Evolutionary conservation across 2,113 vertebrate species (phyloP), one percentile per base, ranked within the genome.

Genomic region (Pyxicephalus adspersus): DNA sequence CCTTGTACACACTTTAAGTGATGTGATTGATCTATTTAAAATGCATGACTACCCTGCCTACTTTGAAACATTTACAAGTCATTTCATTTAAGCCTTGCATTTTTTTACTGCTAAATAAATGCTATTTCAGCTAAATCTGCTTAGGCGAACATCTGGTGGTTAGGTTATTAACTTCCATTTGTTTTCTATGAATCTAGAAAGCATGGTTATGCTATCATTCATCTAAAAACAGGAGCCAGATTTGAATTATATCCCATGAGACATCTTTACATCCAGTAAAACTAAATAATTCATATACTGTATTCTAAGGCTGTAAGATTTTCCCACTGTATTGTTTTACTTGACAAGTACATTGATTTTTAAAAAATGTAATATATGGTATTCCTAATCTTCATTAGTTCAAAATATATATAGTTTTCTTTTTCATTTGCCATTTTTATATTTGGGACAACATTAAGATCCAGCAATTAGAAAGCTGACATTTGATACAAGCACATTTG

Each of bases 91-190:
- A 75, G 61, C 52, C 50, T 58, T 81, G 70, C 61, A 66, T 65
- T 75, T 81, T n/a, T 79, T 81, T 81, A 75, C 80, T 81, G 80
- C 61, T 74, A 81, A 81, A 81, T 75, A 81, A 81, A 81, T 81
- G 80, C 80, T 74, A 81, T 81, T 81, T 81, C 80, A 81, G 80
- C 80, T 81, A 81, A 81, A 81, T 75, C 80, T 81, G 70, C 61
- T 66, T 66, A 81, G 61, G 64, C 34, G 80, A 81, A 81, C 80
- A 81, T 81, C 80, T 81, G 80, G 80, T 81, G 61, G 80, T 75
- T 74, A 66, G 80, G 70, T 81, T 75, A 81, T 81, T 81, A 81
- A 66, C 80, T 81, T 81, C 70, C 52, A 58, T 75, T 81, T 75
- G 60, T 81, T 74, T 81, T 81, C 50, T 73, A 81, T 75, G 80